These are phyloP conservation scores for Luperina testacea DNA, from an alignment of 2,888 invertebrate genomes.

Conservation along the genomic window DNA sequence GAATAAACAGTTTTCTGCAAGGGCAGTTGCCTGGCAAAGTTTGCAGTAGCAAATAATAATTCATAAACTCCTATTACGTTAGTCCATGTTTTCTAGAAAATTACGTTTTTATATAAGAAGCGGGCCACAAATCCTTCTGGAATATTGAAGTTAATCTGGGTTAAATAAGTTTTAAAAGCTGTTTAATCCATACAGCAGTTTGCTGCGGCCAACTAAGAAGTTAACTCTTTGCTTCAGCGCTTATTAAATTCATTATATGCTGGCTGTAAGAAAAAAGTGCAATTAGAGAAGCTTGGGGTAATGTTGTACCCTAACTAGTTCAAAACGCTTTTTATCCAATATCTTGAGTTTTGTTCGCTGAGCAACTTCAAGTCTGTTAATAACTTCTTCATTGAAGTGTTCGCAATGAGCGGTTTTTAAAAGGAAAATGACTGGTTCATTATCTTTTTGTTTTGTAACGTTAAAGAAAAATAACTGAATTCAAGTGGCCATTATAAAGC, in stretches of 20 bases:
- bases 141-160: constrained; percentile 68
- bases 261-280: constrained; percentile 72
- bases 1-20: constrained; percentile 22
- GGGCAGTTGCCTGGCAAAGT: background rate
- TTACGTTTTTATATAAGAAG: constrained; percentile 51
- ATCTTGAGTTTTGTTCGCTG: constrained; percentile 50
- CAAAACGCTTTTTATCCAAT: constrained; percentile 56
- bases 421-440: constrained; percentile 13
- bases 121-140: constrained; percentile 51
- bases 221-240: constrained; percentile 68
- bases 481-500: too few relatives aligned
- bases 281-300: constrained; percentile 70
- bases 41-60: constrained; percentile 44
- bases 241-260: constrained; percentile 75
- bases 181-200: constrained; percentile 70
- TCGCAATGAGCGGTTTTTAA: constrained; percentile 4
- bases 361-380: constrained; percentile 51
- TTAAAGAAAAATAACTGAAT: background rate
- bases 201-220: constrained; percentile 67
- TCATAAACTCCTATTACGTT: constrained; percentile 39
- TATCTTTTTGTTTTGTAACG: background rate
- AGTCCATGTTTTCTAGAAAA: constrained; percentile 46
- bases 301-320: constrained; percentile 68
- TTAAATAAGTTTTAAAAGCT: constrained; percentile 71
- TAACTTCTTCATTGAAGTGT: constrained; percentile 48